Evolutionary conservation across 2,797 vertebrate genomes (phyloP).

Genomic region (Ibycter americanus): DNA sequence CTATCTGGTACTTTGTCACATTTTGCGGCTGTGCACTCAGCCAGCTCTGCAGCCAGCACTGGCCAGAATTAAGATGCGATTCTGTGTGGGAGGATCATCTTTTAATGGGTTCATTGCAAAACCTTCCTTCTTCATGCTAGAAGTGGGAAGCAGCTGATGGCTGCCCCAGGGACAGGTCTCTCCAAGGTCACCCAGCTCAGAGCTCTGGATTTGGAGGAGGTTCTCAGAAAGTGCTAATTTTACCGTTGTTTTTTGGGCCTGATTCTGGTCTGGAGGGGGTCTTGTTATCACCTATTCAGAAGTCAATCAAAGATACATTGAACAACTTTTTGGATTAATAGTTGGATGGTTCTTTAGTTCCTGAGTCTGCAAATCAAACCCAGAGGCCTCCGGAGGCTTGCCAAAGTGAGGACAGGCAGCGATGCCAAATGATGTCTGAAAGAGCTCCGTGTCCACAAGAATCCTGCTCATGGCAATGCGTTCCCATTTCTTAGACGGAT

Average conservation of each 20-base stretch:
- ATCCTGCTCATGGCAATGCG: background rate
- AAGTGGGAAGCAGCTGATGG: background rate
- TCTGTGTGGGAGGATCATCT: background rate
- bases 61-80: background rate
- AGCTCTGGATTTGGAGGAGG: background rate
- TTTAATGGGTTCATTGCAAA: background rate
- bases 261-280: background rate
- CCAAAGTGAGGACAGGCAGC: background rate
- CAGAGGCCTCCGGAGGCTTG: background rate
- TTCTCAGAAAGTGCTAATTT: background rate
- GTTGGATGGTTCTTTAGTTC: background rate
- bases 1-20: background rate
- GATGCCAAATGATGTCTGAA: slow-evolving; percentile 50
- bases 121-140: background rate
- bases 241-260: background rate
- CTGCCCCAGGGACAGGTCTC: background rate
- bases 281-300: rapidly evolving
- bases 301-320: slow-evolving; percentile 9
- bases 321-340: background rate
- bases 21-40: background rate
- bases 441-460: slow-evolving; percentile 17
- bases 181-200: background rate
- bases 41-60: background rate
- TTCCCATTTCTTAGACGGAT: slow-evolving; percentile 52
- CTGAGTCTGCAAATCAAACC: background rate